Evolutionary conservation across 2,888 invertebrate species (phyloP).

Genomic region (Zaprionus bogoriensis): DNA sequence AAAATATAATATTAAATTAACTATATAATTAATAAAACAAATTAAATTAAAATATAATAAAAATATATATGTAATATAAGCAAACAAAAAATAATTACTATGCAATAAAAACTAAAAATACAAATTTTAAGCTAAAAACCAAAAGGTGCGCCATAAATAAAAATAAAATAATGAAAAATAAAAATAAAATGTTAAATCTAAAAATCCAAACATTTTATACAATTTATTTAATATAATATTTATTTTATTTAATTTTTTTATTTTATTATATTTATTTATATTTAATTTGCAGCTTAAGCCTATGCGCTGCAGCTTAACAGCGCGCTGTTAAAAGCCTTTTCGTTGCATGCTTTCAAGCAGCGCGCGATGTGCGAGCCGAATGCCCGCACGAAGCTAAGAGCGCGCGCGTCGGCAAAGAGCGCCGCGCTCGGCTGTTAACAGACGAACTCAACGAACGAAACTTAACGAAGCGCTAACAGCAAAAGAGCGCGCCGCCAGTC

Average conservation of each 20-base stretch:
- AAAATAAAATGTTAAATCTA: no score
- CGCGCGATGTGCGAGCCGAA: not conserved
- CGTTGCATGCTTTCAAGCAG: constrained; percentile 1
- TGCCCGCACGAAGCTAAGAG: not conserved
- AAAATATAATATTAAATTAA: not conserved
- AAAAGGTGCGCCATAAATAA: no score
- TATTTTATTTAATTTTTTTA: no score
- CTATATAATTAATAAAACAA: not conserved
- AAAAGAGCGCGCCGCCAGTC: constrained; percentile 16
- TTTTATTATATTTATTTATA: no score
- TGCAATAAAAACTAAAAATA: not conserved
- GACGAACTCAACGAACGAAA: not conserved
- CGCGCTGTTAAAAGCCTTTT: not conserved
- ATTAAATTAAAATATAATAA: not conserved
- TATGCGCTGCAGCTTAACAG: not conserved
- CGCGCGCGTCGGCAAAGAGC: not conserved
- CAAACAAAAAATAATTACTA: no score
- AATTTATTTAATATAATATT: no score
- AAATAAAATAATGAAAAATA: no score
- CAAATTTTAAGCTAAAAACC: no score
- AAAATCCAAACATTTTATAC: no score
- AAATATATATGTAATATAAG: no score
- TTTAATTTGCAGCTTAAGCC: no score
- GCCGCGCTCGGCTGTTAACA: not conserved
- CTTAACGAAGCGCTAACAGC: constrained; percentile 3